These are phyloP conservation scores for Nycticorax nycticorax DNA, from an alignment of 2,113 vertebrate genomes.

Conservation along the genomic window DNA sequence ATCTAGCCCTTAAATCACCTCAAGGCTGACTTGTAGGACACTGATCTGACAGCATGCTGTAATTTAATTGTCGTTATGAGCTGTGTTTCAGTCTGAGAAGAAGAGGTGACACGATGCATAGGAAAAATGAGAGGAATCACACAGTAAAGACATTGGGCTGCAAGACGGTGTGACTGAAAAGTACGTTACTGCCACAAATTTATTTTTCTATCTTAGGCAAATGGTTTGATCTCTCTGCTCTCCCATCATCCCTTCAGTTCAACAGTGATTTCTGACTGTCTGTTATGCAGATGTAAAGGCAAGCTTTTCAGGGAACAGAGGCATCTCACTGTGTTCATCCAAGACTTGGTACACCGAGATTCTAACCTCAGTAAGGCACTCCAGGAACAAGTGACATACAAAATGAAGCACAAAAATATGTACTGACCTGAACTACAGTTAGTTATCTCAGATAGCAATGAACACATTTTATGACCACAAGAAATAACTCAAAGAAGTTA, in stretches of 20 bases:
- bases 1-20: neutral
- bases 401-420: neutral
- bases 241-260: neutral
- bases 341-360: neutral
- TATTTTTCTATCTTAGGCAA: neutral
- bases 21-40: neutral
- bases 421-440: neutral
- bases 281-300: rapidly evolving
- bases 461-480: neutral
- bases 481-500: neutral
- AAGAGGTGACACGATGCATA: rapidly evolving
- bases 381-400: neutral
- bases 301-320: neutral
- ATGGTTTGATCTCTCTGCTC: neutral
- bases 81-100: neutral
- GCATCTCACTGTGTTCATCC: neutral
- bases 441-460: neutral
- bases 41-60: neutral
- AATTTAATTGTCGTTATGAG: neutral
- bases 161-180: neutral
- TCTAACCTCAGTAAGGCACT: neutral
- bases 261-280: neutral
- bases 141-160: neutral
- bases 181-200: neutral
- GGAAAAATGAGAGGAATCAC: neutral